These are phyloP conservation scores for Valencia hispanica DNA, from an alignment of 2,797 vertebrate species.

Conservation along the genomic window DNA sequence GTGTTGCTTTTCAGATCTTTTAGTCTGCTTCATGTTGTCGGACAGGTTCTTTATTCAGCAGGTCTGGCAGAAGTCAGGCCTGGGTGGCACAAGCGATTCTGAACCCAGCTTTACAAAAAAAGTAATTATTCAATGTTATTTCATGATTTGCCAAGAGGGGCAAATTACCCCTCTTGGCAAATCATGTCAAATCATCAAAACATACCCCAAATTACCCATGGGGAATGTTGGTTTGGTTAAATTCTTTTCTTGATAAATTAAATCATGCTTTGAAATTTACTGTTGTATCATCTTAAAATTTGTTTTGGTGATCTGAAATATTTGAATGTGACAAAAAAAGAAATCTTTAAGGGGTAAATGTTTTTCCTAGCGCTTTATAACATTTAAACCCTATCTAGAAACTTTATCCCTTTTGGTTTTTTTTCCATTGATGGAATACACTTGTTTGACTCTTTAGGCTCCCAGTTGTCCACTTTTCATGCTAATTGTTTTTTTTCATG, in stretches of 20 bases:
- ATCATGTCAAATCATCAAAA: too few relatives aligned
- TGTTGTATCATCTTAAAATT: background rate
- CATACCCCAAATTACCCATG: too few relatives aligned
- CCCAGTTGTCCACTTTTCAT: background rate
- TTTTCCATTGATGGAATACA: too few relatives aligned
- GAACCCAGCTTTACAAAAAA: background rate
- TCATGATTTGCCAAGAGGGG: background rate
- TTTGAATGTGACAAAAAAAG: background rate
- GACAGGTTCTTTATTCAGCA: background rate
- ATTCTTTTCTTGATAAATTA: background rate
- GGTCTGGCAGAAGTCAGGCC: background rate
- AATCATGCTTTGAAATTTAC: background rate
- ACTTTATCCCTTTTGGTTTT: background rate
- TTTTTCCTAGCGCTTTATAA: background rate
- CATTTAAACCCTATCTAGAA: background rate
- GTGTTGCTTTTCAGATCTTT: background rate
- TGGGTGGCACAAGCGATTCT: background rate
- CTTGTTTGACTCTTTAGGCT: background rate
- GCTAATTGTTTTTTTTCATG: slow-evolving; percentile 15
- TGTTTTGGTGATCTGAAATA: background rate
- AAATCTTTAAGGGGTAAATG: background rate
- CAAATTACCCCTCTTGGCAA: too few relatives aligned
- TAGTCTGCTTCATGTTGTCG: background rate
- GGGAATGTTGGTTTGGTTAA: too few relatives aligned
- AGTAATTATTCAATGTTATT: background rate